Conservation (phyloP, 2,797 vertebrate species). For the Allobates femoralis region DNA sequence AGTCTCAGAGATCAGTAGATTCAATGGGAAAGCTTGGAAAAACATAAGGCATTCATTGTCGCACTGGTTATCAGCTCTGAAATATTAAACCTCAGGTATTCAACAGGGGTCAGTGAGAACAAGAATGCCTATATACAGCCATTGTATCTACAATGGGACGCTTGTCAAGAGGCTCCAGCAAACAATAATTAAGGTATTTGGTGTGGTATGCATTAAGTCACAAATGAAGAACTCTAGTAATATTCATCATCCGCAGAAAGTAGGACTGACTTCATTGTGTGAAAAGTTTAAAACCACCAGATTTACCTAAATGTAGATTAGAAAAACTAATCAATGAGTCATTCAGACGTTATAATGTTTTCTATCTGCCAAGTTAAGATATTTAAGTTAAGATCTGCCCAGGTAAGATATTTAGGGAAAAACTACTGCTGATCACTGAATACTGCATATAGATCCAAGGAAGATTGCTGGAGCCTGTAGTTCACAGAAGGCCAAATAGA, state of each 20-base stretch:
- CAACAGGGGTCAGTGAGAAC: conserved; percentile 67
- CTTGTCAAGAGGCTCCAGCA: conserved; percentile 66
- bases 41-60: conserved; percentile 73
- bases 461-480: neutral
- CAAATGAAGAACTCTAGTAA: conserved; percentile 56
- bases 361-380: neutral
- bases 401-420: neutral
- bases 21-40: conserved; percentile 60
- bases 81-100: conserved; percentile 73
- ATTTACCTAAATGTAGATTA: neutral
- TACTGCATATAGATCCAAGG: neutral
- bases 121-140: conserved; percentile 68
- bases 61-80: conserved; percentile 69
- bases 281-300: neutral
- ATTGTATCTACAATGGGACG: conserved; percentile 66
- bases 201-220: conserved; percentile 65
- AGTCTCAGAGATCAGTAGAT: conserved; percentile 70
- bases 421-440: neutral
- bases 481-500: neutral
- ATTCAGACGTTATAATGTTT: neutral
- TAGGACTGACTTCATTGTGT: neutral
- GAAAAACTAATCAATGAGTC: neutral
- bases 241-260: conserved; percentile 59
- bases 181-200: conserved; percentile 66
- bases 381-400: too few relatives aligned